Percentiles rank a stretch among this genome's conserved stretches.
Conservation (phyloP, 2,888 invertebrate species). For the Oxystoma pomonae region DNA sequence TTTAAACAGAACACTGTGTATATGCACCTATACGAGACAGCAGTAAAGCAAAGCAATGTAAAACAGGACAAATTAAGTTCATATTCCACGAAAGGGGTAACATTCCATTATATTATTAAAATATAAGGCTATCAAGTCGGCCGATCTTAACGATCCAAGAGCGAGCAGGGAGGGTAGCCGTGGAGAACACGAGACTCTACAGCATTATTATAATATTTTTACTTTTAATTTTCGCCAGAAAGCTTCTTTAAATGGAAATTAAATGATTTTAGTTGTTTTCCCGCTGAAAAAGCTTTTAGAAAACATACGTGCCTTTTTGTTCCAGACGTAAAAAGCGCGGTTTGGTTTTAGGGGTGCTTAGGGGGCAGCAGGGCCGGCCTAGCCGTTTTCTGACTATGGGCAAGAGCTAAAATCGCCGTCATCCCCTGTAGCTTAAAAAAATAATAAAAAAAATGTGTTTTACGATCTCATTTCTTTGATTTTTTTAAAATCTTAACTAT, state of each 20-base stretch:
- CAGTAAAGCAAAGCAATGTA: too few species aligned
- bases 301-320: slow-evolving; percentile 11
- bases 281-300: slow-evolving; percentile 10
- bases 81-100: slow-evolving; percentile 33
- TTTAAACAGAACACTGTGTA: too few species aligned
- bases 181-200: slow-evolving; percentile 16
- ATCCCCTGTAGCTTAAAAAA: too few species aligned
- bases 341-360: too few species aligned
- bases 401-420: too few species aligned
- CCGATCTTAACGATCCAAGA: slow-evolving; percentile 24
- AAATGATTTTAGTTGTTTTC: slow-evolving; percentile 12
- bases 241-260: slow-evolving; percentile 23
- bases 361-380: too few species aligned
- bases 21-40: slow-evolving; percentile 21
- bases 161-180: slow-evolving; percentile 11
- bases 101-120: slow-evolving; percentile 35
- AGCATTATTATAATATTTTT: slow-evolving; percentile 19
- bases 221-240: slow-evolving; percentile 22
- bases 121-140: slow-evolving; percentile 22
- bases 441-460: too few species aligned
- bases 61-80: slow-evolving; percentile 21
- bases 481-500: too few species aligned
- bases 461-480: too few species aligned
- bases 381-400: too few species aligned
- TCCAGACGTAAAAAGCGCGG: background rate